A percentile compares a stretch with the other conserved stretches of the same genome.
phyloP scores from a whole-genome alignment of 2,888 invertebrate genomes.

The Erebia aethiops region DNA sequence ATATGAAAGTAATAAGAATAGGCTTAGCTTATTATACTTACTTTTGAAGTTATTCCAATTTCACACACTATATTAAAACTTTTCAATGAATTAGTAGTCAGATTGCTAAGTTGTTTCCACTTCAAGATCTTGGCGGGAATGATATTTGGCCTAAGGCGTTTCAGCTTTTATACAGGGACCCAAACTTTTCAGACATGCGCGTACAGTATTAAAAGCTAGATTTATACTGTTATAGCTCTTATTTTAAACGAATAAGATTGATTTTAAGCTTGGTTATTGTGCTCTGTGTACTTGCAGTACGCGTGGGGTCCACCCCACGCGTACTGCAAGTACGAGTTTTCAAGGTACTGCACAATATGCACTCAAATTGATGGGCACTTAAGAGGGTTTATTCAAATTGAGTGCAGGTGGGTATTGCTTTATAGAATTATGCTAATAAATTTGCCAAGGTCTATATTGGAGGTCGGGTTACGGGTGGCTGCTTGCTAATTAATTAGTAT shows the following conservation, averaged over 20 bases:
- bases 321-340: no score
- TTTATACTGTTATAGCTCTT: slow-evolving; percentile 15
- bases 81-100: slow-evolving; percentile 18
- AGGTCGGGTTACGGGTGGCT: slow-evolving; percentile 6
- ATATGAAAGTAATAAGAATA: background rate
- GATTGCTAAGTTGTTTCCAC: slow-evolving; percentile 33
- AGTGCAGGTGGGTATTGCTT: slow-evolving; percentile 33
- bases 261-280: background rate
- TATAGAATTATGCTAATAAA: slow-evolving; percentile 31
- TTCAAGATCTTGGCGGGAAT: slow-evolving; percentile 62
- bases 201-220: slow-evolving; percentile 15
- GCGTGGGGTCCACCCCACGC: no score
- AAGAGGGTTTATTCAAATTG: slow-evolving; percentile 46
- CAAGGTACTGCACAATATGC: slow-evolving; percentile 50
- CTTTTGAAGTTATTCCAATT: slow-evolving; percentile 34
- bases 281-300: background rate
- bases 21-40: slow-evolving; percentile 27
- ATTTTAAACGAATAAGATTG: slow-evolving; percentile 13
- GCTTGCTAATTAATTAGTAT: slow-evolving; percentile 21
- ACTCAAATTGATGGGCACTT: slow-evolving; percentile 57
- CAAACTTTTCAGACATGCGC: slow-evolving; percentile 57
- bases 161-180: slow-evolving; percentile 62
- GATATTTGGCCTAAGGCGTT: slow-evolving; percentile 45
- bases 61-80: slow-evolving; percentile 38
- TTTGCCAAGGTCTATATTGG: slow-evolving; percentile 26